Evolutionary conservation across 1,140 invertebrate genomes (phyloP), one percentile per base, ranked within the genome.

Genomic region (Microplitis demolitor): DNA sequence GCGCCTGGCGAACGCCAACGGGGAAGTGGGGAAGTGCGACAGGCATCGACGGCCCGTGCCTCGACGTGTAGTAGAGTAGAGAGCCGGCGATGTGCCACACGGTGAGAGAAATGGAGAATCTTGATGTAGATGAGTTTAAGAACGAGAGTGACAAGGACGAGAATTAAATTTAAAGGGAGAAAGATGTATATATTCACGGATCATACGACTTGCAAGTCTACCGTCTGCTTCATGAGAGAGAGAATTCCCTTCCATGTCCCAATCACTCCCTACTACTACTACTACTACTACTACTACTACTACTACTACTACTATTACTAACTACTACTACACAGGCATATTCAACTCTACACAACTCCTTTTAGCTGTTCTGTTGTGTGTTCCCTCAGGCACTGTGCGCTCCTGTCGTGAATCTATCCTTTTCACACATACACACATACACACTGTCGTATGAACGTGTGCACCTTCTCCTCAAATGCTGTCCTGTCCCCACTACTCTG

Each of bases 41-140:
- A 50, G 14, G 63, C 66, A 16, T 56, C 53, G 53, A 68, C 34
- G 51, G 66, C 50, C 53, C 53, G 66, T 68, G 51, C 66, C 53
- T 33, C 56, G 24, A 45, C 56, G 24, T 5, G 39, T 45, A 6
- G 39, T 45, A 45, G 39, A 45, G 39, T 45, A 45, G 8, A 45
- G 39, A 58, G 24, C 16, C 51, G 51, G 51, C 51, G 51, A 54
- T 54, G 39, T 33, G 63, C 58, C 34, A 39, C 61, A n/a, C 61
- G 61, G 35, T n/a, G 61, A 34, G 61, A 35, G 34, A 63, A 63
- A 35, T 2, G 24, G 24, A 24, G 24, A 24, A 24, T 24, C 24
- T 24, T 24, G 24, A 24, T 24, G 24, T 24, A 24, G 24, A 24
- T 24, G 24, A 24, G 24, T 24, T 24, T 24, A 24, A 24, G 24